These are phyloP conservation scores for Sylvicapra grimmia DNA, from an alignment of 2,113 vertebrate species.

Conservation along the genomic window DNA sequence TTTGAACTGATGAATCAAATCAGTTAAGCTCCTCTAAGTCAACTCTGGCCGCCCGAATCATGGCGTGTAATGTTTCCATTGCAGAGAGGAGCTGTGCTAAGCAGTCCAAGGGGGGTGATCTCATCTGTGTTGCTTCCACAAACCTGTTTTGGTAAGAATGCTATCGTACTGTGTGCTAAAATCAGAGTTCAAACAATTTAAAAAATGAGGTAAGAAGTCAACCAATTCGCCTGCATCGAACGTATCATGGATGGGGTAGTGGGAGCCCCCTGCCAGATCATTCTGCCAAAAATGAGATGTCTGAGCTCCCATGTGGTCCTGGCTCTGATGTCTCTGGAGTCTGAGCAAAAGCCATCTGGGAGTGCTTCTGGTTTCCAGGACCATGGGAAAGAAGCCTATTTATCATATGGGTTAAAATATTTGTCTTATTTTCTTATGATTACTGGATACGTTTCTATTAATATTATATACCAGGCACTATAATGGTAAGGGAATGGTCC, in stretches of 20 bases:
- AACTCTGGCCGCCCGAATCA: not conserved
- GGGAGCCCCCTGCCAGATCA: not conserved
- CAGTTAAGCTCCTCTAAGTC: constrained; percentile 47
- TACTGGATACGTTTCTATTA: not conserved
- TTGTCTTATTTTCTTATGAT: not conserved
- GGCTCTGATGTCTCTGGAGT: not conserved
- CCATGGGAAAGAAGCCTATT: not conserved
- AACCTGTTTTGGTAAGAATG: not conserved
- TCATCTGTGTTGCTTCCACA: not conserved
- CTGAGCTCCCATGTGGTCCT: not conserved
- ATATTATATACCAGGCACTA: not conserved
- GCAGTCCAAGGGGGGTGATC: not conserved
- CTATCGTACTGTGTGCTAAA: not conserved
- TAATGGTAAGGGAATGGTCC: not conserved
- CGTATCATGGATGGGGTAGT: too few species aligned
- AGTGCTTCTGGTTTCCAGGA: not conserved
- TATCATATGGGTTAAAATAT: not conserved
- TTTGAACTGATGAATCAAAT: constrained; percentile 59
- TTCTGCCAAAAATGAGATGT: not conserved
- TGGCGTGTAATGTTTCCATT: not conserved
- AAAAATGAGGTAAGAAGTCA: not conserved
- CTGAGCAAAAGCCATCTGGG: not conserved
- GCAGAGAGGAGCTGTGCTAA: not conserved
- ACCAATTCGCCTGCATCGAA: not conserved
- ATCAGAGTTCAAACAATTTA: not conserved